phyloP scores from a whole-genome alignment of 2,888 invertebrate genomes.

The Tipula helvola region DNA sequence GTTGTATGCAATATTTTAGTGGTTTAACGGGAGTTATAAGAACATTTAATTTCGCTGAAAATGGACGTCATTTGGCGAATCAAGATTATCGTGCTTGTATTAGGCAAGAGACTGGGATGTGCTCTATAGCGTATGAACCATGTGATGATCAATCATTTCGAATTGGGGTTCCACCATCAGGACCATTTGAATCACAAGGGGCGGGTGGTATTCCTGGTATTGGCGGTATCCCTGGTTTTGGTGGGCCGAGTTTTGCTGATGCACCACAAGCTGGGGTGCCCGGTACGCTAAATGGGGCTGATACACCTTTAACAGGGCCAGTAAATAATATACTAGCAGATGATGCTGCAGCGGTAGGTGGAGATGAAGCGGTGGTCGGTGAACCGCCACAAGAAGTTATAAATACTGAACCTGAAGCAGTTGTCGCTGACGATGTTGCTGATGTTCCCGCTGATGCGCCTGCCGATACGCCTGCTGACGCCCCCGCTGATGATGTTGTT shows the following conservation, averaged over 20 bases:
- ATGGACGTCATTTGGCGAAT: constrained; percentile 65
- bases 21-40: constrained; percentile 44
- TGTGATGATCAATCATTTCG: constrained; percentile 66
- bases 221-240: constrained; percentile 12
- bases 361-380: neutral
- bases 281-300: neutral
- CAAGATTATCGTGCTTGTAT: constrained; percentile 70
- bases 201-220: constrained; percentile 9
- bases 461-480: constrained; percentile 17
- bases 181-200: constrained; percentile 5
- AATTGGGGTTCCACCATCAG: constrained; percentile 43
- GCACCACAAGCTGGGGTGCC: constrained; percentile 11
- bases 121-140: constrained; percentile 62
- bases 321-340: neutral
- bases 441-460: constrained; percentile 16
- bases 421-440: constrained; percentile 13
- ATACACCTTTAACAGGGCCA: constrained; percentile 10
- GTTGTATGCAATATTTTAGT: constrained; percentile 63
- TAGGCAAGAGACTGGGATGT: constrained; percentile 54
- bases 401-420: neutral
- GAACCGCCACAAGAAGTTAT: neutral
- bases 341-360: neutral
- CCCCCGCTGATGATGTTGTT: constrained; percentile 36
- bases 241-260: constrained; percentile 13
- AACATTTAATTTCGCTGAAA: constrained; percentile 71